Conservation (phyloP, 2,113 vertebrate genomes). For the Ameiurus melas region DNA sequence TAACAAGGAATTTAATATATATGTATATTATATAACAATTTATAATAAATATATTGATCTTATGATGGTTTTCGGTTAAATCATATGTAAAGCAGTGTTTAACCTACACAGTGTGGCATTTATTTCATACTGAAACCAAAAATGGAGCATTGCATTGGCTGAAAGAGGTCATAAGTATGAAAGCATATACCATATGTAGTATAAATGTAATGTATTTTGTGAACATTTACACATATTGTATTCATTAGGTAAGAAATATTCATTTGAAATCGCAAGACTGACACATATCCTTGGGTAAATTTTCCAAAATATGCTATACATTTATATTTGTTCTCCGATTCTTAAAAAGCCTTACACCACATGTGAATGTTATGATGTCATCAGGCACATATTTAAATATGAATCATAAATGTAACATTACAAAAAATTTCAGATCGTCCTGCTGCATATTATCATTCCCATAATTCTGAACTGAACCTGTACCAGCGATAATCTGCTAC, state of each 20-base stretch:
- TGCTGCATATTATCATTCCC: neutral
- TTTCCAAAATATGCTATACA: neutral
- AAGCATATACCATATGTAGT: neutral
- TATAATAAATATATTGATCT: neutral
- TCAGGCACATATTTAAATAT: neutral
- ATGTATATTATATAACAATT: neutral
- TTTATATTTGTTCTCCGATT: neutral
- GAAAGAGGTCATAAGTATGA: neutral
- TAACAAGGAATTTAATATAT: neutral
- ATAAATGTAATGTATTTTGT: neutral
- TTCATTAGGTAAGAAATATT: neutral
- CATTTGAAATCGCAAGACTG: neutral
- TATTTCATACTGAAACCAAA: conserved; percentile 5
- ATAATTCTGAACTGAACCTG: no score
- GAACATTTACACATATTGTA: neutral
- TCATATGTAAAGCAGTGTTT: neutral
- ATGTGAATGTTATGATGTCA: neutral
- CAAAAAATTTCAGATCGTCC: no score
- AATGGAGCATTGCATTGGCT: neutral
- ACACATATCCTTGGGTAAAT: neutral
- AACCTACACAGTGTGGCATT: neutral
- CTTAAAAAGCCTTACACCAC: neutral
- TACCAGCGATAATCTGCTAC: neutral
- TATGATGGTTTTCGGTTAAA: neutral
- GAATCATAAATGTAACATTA: neutral